Base-by-base conservation (phyloP, 2,888 invertebrate genomes). In the Andrena hattorfiana region DNA sequence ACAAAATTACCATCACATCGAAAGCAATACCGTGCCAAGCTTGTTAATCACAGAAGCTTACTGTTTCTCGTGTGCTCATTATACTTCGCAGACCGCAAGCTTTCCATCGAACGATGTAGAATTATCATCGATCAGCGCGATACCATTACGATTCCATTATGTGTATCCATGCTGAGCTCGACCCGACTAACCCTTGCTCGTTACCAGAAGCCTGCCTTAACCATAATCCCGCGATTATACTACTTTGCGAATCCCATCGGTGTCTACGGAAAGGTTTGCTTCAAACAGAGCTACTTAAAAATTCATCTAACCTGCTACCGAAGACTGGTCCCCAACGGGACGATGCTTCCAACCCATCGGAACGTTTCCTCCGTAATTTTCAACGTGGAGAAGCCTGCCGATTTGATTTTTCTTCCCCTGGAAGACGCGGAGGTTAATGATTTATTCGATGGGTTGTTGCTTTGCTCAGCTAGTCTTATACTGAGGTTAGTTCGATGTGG, bases 21-120 rank as follows among this genome's bases (percentile, higher is more conserved):
- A 59, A 68, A 69, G 60, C 59, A 64, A 48, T 48, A 28, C 23
- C 28, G 62, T 69, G 54, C 60, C 66, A 62, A 76, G 60, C 73
- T 62, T 79, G 79, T 84, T 84, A 84, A 84, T 84, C 83, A 69
- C 69, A 72, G 63, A 78, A 82, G 84, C 84, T 83, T 75, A 72
- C 64, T 60, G 71, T 63, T 76, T 63, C 79, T 62, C 72, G 75
- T 28, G 59, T 64, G 80, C 75, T 83, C 84, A 70, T 84, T 83
- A 83, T 83, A 83, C 72, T 84, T 84, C 66, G 26, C 70, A 20
- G 54, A 32, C 69, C 67, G 8, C 83, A 66, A 60, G 71, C 72
- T 54, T 76, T 67, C 79, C 63, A 68, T 68, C 62, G 67, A 59
- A 63, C 68, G 59, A 32, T 64, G 68, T 69, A 78, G 71, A 80